Evolutionary conservation across 35 echinoderm and acorn worm genomes (phyloP), one percentile per base, ranked within the genome.

Genomic region (Heliocidaris erythrogramma): DNA sequence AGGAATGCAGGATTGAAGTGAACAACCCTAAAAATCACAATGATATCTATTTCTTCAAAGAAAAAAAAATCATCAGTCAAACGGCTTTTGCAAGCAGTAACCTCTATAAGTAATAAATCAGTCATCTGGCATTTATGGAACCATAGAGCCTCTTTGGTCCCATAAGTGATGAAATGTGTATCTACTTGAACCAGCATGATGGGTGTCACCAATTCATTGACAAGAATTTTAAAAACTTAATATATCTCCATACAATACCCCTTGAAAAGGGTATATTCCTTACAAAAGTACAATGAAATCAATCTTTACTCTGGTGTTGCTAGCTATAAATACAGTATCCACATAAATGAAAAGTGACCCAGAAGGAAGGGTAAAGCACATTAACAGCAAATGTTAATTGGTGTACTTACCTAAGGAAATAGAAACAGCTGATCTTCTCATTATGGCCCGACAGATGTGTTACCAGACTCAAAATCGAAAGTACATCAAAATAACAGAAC

Each of bases 401-500:
- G 49, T 17, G 50, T 47, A 65, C 94, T 95, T 61, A 95, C 94
- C 94, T 69, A 95, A 92, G 32, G 86, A 91, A 53, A 95, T 95
- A 18, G 30, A 32, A 18, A 95, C 88, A 59, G 94, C 90, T 92
- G 94, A 92, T 92, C 88, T 90, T 71, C 94, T 95, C 94, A 95
- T 95, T 47, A 48, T 88, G 78, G 86, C 24, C n/a, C 53, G 30
- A 29, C 29, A 31, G 85, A 94, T 85, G 47, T 86, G 87, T 32
- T 89, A 42, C 29, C 30, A 47, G 7, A 32, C 31, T 89, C 18
- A 9, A 89, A 18, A 89, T 89, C 87, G 31, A 48, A 89, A 89
- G 27, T 2, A 24, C 65, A 78, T 78, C 65, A 78, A 78, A 78
- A 78, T 78, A 24, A 78, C 65, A 78, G 65, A 78, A 78, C 65